Evolutionary conservation across 2,888 invertebrate species (phyloP), one percentile per base, ranked within the genome.

Genomic region (Oscheius sp.): DNA sequence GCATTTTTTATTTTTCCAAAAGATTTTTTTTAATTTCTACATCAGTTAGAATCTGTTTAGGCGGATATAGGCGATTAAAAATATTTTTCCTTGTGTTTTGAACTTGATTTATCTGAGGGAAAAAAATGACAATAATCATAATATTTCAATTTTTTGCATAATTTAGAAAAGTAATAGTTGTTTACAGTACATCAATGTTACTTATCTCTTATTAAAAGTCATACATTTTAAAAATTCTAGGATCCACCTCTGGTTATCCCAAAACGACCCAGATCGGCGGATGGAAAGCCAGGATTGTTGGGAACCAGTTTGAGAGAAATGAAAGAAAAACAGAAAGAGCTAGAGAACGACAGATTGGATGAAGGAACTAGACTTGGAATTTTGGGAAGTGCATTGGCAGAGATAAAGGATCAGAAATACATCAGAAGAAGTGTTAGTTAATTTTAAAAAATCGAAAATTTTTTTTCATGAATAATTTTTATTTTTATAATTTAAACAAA

Each of bases 321-420:
- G 68, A 73, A 72, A 33, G 41, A 65, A 20, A 51, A 63, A 56
- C 67, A 68, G 14, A 57, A 71, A 36, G 75, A 73, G 32, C 38
- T 72, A 22, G 71, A 75, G 41, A 17, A 70, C 5, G 69, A 56
- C 2, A 66, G 73, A 26, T 62, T 68, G 38, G 71, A 71, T 45
- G 71, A 71, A 17, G 44, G 51, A 17, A 73, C 65, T 20, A 67
- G 82, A 14, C 69, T 72, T 12, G 82, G 82, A 1, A 82, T 82
- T 24, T 68, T 82, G 38, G 82, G 82, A 38, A 73, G 72, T 26
- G 74, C 77, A 1, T 67, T 82, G 41, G 73, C 71, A 54, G 77
- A 77, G 33, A 71, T 75, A 24, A 65, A 65, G 20, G 59, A 59
- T 17, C 59, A 59, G 28, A 24, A 30, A 22, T 59, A 59, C 28